These are phyloP conservation scores for Drosophila tsacasi DNA, from an alignment of 1,140 invertebrate genomes.

Conservation along the genomic window DNA sequence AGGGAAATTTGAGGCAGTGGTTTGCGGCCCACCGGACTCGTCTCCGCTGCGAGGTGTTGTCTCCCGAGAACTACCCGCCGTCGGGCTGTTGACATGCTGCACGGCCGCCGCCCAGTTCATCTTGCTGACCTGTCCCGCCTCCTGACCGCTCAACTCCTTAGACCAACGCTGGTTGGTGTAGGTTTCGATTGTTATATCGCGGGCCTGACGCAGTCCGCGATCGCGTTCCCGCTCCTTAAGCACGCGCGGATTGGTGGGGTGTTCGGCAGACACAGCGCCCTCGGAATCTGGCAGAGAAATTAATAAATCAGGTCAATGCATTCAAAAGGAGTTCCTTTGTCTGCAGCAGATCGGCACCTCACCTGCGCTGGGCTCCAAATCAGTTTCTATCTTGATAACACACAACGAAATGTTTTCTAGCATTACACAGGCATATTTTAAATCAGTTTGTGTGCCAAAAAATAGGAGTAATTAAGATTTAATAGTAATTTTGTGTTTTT, in stretches of 20 bases:
- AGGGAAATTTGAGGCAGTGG: slow-evolving; percentile 79
- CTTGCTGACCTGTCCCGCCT: slow-evolving; percentile 13
- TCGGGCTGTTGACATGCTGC: slow-evolving; percentile 69
- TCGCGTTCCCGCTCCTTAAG: slow-evolving; percentile 85
- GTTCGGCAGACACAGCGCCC: slow-evolving; percentile 78
- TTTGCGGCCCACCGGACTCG: slow-evolving; percentile 29
- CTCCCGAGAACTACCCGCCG: slow-evolving; percentile 83
- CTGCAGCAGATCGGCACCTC: slow-evolving; percentile 14
- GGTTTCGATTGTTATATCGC: slow-evolving; percentile 89
- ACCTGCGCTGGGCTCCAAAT: slow-evolving; percentile 70
- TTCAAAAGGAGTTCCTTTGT: slow-evolving; percentile 28
- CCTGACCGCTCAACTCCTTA: slow-evolving; percentile 43
- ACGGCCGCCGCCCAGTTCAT: slow-evolving; percentile 82
- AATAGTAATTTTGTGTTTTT: slow-evolving; percentile 16
- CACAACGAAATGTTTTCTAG: slow-evolving; percentile 83
- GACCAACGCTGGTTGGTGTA: slow-evolving; percentile 87
- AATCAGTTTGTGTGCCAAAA: slow-evolving; percentile 40
- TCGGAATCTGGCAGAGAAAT: slow-evolving; percentile 27
- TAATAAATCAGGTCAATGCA: slow-evolving; percentile 24
- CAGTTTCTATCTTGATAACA: slow-evolving; percentile 84
- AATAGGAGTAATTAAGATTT: slow-evolving; percentile 6
- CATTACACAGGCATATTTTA: slow-evolving; percentile 78
- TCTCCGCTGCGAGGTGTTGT: slow-evolving; percentile 84
- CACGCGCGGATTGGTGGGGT: slow-evolving; percentile 80
- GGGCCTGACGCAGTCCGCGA: slow-evolving; percentile 87